Base-by-base conservation (phyloP, 2,888 invertebrate species). In the Cybosia mesomella region DNA sequence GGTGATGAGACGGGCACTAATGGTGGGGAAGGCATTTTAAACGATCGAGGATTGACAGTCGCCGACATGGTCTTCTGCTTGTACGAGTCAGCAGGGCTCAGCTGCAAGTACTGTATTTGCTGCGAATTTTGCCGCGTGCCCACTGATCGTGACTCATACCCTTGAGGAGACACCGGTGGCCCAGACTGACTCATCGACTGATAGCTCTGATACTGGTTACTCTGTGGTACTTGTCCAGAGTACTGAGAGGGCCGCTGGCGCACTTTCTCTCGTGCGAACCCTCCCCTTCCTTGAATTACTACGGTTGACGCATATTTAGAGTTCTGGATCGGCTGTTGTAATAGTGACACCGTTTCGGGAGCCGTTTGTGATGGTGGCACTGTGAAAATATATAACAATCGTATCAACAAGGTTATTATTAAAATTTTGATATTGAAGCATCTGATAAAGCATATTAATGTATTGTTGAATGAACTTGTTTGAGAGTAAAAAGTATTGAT, bases 11-110 rank as follows among this genome's bases (percentile, higher is more conserved):
- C 85, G 0, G 92, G 85, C 68, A 87, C 89, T 0, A 92, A 82
- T 0, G 95, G 94, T 59, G 95, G 95, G 15, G 95, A 95, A 36
- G 95, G 95, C 85, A 95, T 87, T 80, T 95, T 95, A 79, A 95
- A 95, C 34, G 93, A 85, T 57, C 91, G 88, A 61, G 88, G 66
- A 70, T 83, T 88, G 39, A 76, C 71, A 24, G 79, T 65, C 28
- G 75, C 68, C 39, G 85, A 73, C 24, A 76, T 74, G 10, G 87
- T 64, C 79, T 93, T 92, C 34, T 84, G 75, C 76, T 94, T 94
- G 82, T 91, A 94, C 34, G 81, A 67, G 61, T 92, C 92, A 22
- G 81, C 81, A 1, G 85, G 66, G 59, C 73, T 82, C 24, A 90
- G 88, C 80, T 91, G 91, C 81, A 94, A 73, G 82, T 94, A 95